These are phyloP conservation scores for Copidosoma aretas DNA, from an alignment of 2,888 invertebrate genomes.

Conservation along the genomic window DNA sequence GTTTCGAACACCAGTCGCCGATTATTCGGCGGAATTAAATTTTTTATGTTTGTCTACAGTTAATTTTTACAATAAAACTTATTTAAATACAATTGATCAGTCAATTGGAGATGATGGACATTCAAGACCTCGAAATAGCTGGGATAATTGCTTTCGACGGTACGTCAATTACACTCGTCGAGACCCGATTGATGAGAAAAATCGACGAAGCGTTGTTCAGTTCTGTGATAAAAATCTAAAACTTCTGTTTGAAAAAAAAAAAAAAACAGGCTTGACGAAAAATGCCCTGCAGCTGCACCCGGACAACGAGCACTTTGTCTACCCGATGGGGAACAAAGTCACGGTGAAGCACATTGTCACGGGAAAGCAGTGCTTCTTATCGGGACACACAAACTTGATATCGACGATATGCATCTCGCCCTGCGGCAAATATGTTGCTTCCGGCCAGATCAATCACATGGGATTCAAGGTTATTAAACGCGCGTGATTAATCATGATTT, in stretches of 20 bases:
- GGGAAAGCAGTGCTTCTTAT: slow-evolving; percentile 77
- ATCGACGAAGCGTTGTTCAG: too few species aligned
- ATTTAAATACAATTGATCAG: neutral
- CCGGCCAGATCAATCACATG: slow-evolving; percentile 89
- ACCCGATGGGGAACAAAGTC: slow-evolving; percentile 81
- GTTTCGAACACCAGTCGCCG: slow-evolving; percentile 24
- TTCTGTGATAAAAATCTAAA: too few species aligned
- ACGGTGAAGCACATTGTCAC: slow-evolving; percentile 74
- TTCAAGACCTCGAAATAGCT: slow-evolving; percentile 70
- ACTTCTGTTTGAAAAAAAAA: too few species aligned
- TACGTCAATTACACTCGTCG: slow-evolving; percentile 54
- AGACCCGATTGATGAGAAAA: too few species aligned
- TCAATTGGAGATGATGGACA: slow-evolving; percentile 57
- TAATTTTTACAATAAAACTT: neutral
- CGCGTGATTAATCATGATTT: neutral
- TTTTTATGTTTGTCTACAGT: neutral
- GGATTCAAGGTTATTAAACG: slow-evolving; percentile 86
- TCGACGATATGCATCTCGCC: slow-evolving; percentile 79
- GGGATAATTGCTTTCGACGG: slow-evolving; percentile 86
- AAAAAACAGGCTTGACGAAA: slow-evolving; percentile 54
- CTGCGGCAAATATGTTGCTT: slow-evolving; percentile 81
- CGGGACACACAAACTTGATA: slow-evolving; percentile 81
- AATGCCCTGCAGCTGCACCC: slow-evolving; percentile 76
- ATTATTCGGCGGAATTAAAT: slow-evolving; percentile 22
- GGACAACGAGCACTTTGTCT: slow-evolving; percentile 73